These are phyloP conservation scores for Eupsilia transversa DNA, from an alignment of 2,888 invertebrate species.

Conservation along the genomic window DNA sequence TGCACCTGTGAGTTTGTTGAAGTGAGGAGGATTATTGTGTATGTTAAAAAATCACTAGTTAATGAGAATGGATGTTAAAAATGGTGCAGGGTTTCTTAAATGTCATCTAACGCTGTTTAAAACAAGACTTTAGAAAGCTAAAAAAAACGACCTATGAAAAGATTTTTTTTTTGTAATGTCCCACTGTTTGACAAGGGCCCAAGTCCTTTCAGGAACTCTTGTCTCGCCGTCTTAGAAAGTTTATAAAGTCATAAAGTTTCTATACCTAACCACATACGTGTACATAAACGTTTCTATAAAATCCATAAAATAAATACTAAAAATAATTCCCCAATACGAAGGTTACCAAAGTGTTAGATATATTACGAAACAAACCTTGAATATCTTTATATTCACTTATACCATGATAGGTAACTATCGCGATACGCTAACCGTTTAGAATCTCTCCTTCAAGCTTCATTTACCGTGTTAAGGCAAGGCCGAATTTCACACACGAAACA, in stretches of 20 bases:
- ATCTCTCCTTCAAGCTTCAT: slow-evolving; percentile 85
- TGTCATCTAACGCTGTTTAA: too few species aligned
- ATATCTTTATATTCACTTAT: slow-evolving; percentile 59
- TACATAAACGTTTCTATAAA: neutral
- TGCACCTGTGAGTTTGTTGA: neutral
- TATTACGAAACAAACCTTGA: slow-evolving; percentile 65
- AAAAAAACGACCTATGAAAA: too few species aligned
- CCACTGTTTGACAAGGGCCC: too few species aligned
- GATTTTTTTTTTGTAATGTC: too few species aligned
- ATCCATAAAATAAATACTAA: slow-evolving; percentile 18
- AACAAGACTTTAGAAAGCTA: too few species aligned
- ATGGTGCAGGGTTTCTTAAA: neutral
- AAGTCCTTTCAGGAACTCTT: too few species aligned
- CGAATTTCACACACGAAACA: slow-evolving; percentile 75
- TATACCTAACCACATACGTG: too few species aligned
- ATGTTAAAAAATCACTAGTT: neutral
- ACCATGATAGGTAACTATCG: slow-evolving; percentile 65
- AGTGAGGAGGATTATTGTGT: neutral
- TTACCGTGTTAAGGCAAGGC: slow-evolving; percentile 83
- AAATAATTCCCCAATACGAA: slow-evolving; percentile 38
- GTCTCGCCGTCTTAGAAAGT: too few species aligned
- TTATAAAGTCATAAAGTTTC: too few species aligned
- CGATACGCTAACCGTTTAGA: slow-evolving; percentile 69
- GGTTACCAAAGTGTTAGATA: slow-evolving; percentile 48
- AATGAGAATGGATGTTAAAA: neutral